Conservation (phyloP, 1,140 invertebrate genomes). For the Telenomus remus region DNA sequence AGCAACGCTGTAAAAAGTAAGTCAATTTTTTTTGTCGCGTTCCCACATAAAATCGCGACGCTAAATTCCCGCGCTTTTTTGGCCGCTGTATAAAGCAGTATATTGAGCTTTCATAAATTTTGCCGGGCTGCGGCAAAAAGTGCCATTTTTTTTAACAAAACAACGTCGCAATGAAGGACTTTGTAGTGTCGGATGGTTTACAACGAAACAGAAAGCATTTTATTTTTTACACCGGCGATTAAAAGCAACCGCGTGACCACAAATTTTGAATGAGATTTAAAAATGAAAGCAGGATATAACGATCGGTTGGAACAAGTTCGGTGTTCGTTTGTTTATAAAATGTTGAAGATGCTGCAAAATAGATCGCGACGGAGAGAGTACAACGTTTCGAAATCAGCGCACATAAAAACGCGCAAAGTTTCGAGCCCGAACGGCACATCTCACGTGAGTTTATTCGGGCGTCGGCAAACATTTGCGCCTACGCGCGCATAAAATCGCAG, state of each 20-base stretch:
- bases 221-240: no score
- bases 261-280: no score
- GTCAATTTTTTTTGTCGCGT: constrained; percentile 33
- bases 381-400: constrained; percentile 7
- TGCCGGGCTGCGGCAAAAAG: neutral
- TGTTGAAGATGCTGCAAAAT: no score
- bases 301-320: no score
- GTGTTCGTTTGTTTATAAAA: no score
- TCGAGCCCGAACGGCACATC: constrained; percentile 41
- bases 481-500: constrained; percentile 52
- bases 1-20: constrained; percentile 39
- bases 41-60: constrained; percentile 37
- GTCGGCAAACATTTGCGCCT: constrained; percentile 57
- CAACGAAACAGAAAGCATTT: no score
- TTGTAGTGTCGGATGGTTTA: no score
- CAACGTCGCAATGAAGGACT: no score
- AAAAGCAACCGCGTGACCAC: no score
- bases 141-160: no score
- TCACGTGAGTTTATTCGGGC: constrained; percentile 48
- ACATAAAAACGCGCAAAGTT: constrained; percentile 39
- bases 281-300: no score
- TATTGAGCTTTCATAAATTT: constrained; percentile 41
- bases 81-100: constrained; percentile 1
- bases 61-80: constrained; percentile 22
- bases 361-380: no score